Evolutionary conservation across 2,113 vertebrate genomes (phyloP).

Genomic region (Taxidea taxus): DNA sequence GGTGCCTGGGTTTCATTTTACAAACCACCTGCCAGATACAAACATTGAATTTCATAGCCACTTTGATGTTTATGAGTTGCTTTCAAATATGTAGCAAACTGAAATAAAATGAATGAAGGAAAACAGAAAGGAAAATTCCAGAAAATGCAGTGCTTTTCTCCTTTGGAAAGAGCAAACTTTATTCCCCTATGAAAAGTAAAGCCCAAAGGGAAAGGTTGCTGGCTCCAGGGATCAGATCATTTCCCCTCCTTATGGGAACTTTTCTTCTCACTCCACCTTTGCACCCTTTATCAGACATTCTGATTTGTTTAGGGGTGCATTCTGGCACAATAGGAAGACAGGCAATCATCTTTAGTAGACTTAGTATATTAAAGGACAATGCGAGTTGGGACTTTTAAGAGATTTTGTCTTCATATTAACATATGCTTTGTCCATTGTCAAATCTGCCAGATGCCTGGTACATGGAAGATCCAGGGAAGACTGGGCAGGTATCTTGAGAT

Average conservation of each 20-base stretch:
- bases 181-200: background rate
- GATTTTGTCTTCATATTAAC: background rate
- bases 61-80: slow-evolving; percentile 61
- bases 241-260: background rate
- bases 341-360: background rate
- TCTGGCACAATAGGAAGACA: background rate
- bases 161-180: background rate
- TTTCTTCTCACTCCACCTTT: background rate
- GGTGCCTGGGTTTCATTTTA: slow-evolving; percentile 75
- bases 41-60: slow-evolving; percentile 63
- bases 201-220: background rate
- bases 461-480: too few relatives aligned
- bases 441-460: background rate
- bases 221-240: background rate
- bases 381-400: background rate
- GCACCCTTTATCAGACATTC: background rate
- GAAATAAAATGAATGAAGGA: slow-evolving; percentile 61
- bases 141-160: background rate
- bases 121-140: slow-evolving; percentile 19
- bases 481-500: too few relatives aligned
- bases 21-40: slow-evolving; percentile 76
- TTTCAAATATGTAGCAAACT: slow-evolving; percentile 66
- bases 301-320: background rate
- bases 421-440: background rate
- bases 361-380: background rate